Evolutionary conservation across 2,113 vertebrate species (phyloP), one percentile per base, ranked within the genome.

Genomic region (Eudyptes chrysolophus): DNA sequence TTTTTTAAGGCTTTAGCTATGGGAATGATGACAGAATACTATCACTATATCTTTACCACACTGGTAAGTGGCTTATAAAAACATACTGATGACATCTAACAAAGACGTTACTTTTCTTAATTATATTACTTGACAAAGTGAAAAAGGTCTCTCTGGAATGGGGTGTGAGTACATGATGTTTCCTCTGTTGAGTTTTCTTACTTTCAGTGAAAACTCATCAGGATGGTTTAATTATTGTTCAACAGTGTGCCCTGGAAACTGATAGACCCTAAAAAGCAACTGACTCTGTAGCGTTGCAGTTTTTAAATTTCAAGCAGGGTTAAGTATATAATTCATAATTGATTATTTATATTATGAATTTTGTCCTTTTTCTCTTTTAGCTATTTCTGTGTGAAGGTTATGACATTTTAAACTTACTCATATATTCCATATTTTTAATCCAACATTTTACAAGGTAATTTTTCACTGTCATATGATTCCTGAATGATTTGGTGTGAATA

Each of bases 1-100:
- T 97, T 97, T 98, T 97, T 96, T 86, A 94, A 99, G 99, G 99
- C 99, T 97, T 98, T 99, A 88, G 99, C 99, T 95, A 99, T 99
- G 99, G 99, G 99, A 90, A 99, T 99, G 99, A 99, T 99, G 99
- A 99, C 99, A 81, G 99, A 99, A 98, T 99, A 99, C 94, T 99
- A 99, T 97, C 99, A 99, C 98, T 99, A 99, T 90, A 99, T 99
- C 98, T 99, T 99, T 98, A 99, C 99, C 81, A 99, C 99, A 90
- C 97, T 99, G 99, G 99, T 99, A 99, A 99, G 99, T 98, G 90
- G 78, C 68, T 97, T 90, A 76, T 82, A 54, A 89, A 84, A 96
- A 86, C 48, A 36, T 24, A 49, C 15, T 48, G 48, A 72, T 79
- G 57, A 24, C 7, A 80, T 84, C 27, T 58, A 89, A 69, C 24